Percentiles rank a stretch among this genome's conserved stretches.
These are phyloP conservation scores for Meloidogyne exigua DNA, from an alignment of 1,140 invertebrate species.

Conservation along the genomic window DNA sequence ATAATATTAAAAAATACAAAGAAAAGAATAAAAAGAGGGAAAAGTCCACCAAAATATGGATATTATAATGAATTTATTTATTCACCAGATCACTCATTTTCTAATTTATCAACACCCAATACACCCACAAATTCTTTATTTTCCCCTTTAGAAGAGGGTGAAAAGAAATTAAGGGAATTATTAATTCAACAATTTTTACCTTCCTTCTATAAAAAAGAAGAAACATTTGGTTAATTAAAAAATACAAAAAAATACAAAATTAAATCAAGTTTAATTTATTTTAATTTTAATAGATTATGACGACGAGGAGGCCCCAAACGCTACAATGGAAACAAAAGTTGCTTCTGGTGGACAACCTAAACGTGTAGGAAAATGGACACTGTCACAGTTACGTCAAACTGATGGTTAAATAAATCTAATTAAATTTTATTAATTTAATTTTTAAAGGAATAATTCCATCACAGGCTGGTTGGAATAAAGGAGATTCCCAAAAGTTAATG, in stretches of 20 bases:
- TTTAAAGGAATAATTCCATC: constrained; percentile 60
- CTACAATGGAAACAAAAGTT: constrained; percentile 64
- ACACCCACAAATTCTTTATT: constrained; percentile 15
- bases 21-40: neutral
- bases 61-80: constrained; percentile 12
- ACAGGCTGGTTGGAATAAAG: constrained; percentile 64
- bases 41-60: constrained; percentile 21
- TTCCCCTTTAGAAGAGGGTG: neutral
- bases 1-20: neutral
- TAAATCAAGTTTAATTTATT: neutral
- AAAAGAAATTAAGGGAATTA: neutral
- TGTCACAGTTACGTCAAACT: constrained; percentile 62
- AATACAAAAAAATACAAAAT: constrained; percentile 15
- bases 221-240: constrained; percentile 3
- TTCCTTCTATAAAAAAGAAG: neutral
- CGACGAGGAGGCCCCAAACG: constrained; percentile 60
- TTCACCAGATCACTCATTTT: neutral
- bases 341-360: constrained; percentile 57
- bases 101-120: neutral
- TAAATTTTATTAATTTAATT: constrained; percentile 30
- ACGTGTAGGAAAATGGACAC: constrained; percentile 62
- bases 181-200: constrained; percentile 12
- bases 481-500: constrained; percentile 64
- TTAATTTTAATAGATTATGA: constrained; percentile 38
- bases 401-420: too few relatives aligned